Percentiles rank a stretch among this genome's conserved stretches.
phyloP scores from a whole-genome alignment of 2,888 invertebrate species.

The Tillus elongatus region DNA sequence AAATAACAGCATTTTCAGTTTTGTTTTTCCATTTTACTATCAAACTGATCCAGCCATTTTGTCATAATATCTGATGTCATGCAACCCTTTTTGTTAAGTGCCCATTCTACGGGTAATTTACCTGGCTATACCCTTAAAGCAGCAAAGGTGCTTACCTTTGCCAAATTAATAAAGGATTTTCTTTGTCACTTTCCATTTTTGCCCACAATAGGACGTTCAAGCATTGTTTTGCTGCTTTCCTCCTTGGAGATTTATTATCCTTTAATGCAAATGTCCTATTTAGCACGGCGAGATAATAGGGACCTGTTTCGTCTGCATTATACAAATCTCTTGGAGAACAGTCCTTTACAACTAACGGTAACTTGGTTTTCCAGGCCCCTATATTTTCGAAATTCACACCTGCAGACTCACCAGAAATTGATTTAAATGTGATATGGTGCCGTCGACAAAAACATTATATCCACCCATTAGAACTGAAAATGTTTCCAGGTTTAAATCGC shows the following conservation, averaged over 20 bases:
- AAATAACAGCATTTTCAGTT: conserved; percentile 5
- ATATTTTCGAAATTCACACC: conserved; percentile 8
- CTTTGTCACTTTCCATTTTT: no score
- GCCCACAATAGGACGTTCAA: not conserved
- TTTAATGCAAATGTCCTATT: conserved; percentile 4
- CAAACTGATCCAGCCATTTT: not conserved
- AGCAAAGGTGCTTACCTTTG: conserved; percentile 5
- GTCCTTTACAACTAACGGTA: not conserved
- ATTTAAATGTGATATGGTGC: conserved; percentile 13
- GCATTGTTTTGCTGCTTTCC: no score
- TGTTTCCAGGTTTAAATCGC: conserved; percentile 9
- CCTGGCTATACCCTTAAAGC: not conserved
- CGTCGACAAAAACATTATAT: conserved; percentile 11
- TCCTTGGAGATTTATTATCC: conserved; percentile 4
- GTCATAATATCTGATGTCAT: conserved; percentile 7
- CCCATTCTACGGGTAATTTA: conserved; percentile 5
- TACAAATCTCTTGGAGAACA: not conserved
- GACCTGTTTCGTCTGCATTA: conserved; percentile 5
- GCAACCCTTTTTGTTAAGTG: not conserved
- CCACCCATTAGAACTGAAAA: conserved; percentile 14
- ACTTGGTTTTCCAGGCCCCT: not conserved
- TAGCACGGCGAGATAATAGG: not conserved
- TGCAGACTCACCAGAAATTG: conserved; percentile 12
- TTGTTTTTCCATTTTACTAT: conserved; percentile 5
- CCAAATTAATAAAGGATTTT: no score